Evolutionary conservation across 2,888 invertebrate genomes (phyloP), one percentile per base, ranked within the genome.

Genomic region (Erebia aethiops): DNA sequence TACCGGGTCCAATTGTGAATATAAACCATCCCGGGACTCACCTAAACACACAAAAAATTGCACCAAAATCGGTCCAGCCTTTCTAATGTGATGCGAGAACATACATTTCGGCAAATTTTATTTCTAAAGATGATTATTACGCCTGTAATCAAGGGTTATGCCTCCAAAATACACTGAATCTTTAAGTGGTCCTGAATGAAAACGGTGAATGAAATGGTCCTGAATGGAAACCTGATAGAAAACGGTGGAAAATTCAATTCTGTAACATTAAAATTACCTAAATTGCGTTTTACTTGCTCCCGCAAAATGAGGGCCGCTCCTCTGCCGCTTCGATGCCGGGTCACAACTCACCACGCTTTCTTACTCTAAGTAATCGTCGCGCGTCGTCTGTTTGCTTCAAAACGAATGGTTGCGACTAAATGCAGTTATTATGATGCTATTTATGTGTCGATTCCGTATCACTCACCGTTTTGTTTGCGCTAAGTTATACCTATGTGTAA

Each of bases 291-390:
- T 66, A 63, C 8, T 52, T 54, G 54, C 58, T 69, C 52, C 62
- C 65, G 69, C 52, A 64, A 71, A 73, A 72, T 52, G 54, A 60
- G 64, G 70, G 65, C 69, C 71, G 70, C 70, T 67, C 68, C 71
- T 71, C 71, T 71, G 65, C 69, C 71, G 70, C 70, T 67, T 67
- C 71, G 72, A 71, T 71, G 76, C 68, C 70, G 77, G 85, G 85
- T 86, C 86, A 84, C 81, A 84, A 86, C 86, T 86, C 85, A 84
- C 81, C 84, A 86, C 86, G 86, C 87, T 87, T 87, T 87, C 87
- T 79, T 82, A 76, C 75, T 73, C 71, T 68, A 74, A 75, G 78
- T 85, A 85, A 86, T 83, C 75, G 78, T 73, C n/a, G n/a, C 71
- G 70, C 74, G 78, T 73, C 72, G 71, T 75, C 71, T 77, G 75